Conservation (phyloP, 2,797 vertebrate genomes). For the Carcharodon carcharias region DNA sequence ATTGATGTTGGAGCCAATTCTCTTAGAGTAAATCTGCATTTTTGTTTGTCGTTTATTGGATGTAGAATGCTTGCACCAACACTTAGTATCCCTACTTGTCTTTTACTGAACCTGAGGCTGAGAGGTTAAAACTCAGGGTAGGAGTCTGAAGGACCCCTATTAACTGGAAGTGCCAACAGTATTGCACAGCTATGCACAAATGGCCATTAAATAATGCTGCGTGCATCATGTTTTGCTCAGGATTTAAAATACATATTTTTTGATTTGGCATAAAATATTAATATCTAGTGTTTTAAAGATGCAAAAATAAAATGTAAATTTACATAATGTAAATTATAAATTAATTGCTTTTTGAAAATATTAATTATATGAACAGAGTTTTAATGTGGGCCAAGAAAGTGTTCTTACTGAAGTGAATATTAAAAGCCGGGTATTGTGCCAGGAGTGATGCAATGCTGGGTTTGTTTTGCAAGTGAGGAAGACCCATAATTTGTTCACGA, state of each 20-base stretch:
- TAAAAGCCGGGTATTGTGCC: constrained; percentile 19
- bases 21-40: background rate
- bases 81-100: background rate
- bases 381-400: constrained; percentile 6
- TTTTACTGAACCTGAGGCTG: background rate
- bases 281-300: constrained; percentile 24
- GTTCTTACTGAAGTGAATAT: constrained; percentile 16
- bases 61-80: background rate
- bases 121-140: background rate
- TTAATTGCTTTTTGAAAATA: constrained; percentile 30
- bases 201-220: background rate
- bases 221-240: background rate
- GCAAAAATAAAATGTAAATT: background rate
- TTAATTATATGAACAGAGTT: constrained; percentile 14
- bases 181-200: background rate
- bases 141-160: background rate
- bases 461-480: constrained; percentile 36
- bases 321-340: constrained; percentile 13
- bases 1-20: background rate
- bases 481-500: constrained; percentile 30
- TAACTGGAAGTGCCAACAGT: background rate
- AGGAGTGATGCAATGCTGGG: background rate
- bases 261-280: background rate
- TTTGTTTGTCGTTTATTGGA: background rate
- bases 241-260: background rate